These are phyloP conservation scores for Leucoptera coffeella DNA, from an alignment of 2,888 invertebrate genomes.

Conservation along the genomic window DNA sequence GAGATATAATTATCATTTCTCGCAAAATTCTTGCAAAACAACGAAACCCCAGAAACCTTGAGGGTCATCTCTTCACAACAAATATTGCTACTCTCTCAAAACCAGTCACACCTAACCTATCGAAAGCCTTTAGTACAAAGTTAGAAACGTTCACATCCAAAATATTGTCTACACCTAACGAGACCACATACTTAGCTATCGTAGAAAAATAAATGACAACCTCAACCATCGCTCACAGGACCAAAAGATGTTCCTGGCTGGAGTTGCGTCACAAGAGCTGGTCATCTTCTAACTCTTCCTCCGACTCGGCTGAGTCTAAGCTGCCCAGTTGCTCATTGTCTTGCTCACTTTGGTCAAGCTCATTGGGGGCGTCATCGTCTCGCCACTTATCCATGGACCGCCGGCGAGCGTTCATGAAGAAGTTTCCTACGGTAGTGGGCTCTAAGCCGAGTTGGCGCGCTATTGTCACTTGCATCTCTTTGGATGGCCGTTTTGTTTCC, in stretches of 20 bases:
- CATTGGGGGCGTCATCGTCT: constrained; percentile 71
- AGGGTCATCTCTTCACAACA: no score
- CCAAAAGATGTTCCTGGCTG: constrained; percentile 33
- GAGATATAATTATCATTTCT: no score
- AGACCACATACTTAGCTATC: no score
- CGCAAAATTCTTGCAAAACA: no score
- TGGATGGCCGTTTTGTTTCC: constrained; percentile 98
- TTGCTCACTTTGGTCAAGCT: constrained; percentile 49
- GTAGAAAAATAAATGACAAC: no score
- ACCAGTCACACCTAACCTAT: no score
- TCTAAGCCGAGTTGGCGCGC: constrained; percentile 94
- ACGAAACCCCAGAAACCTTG: no score
- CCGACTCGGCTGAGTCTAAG: constrained; percentile 37
- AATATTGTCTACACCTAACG: no score
- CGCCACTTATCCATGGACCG: constrained; percentile 98
- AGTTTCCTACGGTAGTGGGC: constrained; percentile 97
- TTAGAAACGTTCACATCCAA: no score
- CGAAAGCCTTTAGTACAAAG: no score
- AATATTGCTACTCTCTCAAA: no score
- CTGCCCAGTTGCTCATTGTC: constrained; percentile 40
- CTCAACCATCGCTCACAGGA: constrained; percentile 44
- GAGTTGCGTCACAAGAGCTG: constrained; percentile 51
- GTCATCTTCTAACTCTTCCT: constrained; percentile 41
- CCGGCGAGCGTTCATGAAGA: constrained; percentile 99
- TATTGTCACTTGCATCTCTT: constrained; percentile 99